Conservation (phyloP, 2,888 invertebrate genomes). For the Drosophila subsilvestris region DNA sequence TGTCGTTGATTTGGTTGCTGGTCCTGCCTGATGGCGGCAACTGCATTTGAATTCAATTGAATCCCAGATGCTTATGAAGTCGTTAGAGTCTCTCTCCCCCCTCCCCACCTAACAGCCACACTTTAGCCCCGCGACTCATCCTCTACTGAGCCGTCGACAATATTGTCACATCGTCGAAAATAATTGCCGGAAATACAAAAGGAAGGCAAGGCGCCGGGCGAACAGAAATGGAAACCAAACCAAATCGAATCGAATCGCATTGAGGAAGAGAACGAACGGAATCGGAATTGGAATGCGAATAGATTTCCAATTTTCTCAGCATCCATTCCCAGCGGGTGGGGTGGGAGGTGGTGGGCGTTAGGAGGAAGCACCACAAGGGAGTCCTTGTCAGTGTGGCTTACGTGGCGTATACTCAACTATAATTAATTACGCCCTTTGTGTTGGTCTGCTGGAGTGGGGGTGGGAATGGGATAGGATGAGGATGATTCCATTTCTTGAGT, state of each 20-base stretch:
- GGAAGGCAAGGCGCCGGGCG: constrained; percentile 55
- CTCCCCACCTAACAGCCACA: neutral
- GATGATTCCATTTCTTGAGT: constrained; percentile 50
- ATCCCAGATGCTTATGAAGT: constrained; percentile 67
- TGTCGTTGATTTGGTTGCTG: constrained; percentile 34
- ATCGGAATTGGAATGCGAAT: constrained; percentile 48
- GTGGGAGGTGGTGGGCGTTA: too few relatives aligned
- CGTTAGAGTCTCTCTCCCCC: constrained; percentile 54
- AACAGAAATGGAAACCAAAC: constrained; percentile 42
- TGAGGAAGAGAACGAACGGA: constrained; percentile 44
- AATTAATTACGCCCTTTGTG: constrained; percentile 68
- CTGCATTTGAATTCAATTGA: constrained; percentile 68
- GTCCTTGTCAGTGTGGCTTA: constrained; percentile 51
- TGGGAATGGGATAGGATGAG: constrained; percentile 14
- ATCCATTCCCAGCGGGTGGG: neutral
- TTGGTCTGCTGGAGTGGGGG: neutral
- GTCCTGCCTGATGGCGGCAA: constrained; percentile 7
- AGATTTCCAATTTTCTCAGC: constrained; percentile 72
- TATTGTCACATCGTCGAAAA: constrained; percentile 75
- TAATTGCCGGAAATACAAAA: constrained; percentile 79
- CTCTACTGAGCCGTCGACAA: constrained; percentile 28
- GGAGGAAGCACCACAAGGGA: constrained; percentile 68
- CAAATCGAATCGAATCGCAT: constrained; percentile 53
- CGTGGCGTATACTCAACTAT: constrained; percentile 65
- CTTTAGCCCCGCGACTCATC: neutral